Percentiles rank a stretch among this genome's conserved stretches.
phyloP scores from a whole-genome alignment of 1,140 invertebrate genomes.

The Phenacoccus solenopsis region DNA sequence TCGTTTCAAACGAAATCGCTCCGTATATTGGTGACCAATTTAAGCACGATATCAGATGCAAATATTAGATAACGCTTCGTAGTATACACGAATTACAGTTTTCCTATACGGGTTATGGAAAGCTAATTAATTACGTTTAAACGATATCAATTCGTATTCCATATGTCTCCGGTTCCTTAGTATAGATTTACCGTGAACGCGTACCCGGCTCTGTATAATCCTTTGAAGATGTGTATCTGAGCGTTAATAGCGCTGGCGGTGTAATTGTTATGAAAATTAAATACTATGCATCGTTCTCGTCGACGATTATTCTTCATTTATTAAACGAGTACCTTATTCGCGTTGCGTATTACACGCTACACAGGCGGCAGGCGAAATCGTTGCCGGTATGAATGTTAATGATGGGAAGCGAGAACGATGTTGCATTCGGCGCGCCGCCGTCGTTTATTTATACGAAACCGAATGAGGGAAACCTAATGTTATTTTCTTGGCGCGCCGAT shows the following conservation, averaged over 20 bases:
- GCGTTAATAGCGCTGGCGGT: not conserved
- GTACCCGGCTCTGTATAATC: not conserved
- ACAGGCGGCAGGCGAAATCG: not conserved
- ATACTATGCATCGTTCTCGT: not conserved
- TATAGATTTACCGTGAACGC: not conserved
- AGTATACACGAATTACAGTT: not conserved
- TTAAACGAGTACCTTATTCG: not conserved
- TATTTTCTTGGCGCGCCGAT: too few relatives aligned
- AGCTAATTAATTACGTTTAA: slow-evolving; percentile 3
- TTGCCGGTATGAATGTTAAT: not conserved
- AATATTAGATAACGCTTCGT: too few relatives aligned
- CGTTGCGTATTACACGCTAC: not conserved
- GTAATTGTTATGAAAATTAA: not conserved
- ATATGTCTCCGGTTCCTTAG: not conserved
- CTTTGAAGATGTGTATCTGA: slow-evolving; percentile 1
- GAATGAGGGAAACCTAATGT: too few relatives aligned
- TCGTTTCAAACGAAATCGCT: not conserved
- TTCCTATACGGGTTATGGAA: too few relatives aligned
- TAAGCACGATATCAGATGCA: too few relatives aligned
- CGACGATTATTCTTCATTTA: not conserved
- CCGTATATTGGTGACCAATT: not conserved
- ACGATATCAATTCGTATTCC: not conserved
- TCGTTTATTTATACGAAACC: too few relatives aligned
- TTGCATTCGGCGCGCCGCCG: too few relatives aligned
- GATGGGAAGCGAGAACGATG: not conserved